Evolutionary conservation across 2,888 invertebrate genomes (phyloP).

Genomic region (Myopa testacea): DNA sequence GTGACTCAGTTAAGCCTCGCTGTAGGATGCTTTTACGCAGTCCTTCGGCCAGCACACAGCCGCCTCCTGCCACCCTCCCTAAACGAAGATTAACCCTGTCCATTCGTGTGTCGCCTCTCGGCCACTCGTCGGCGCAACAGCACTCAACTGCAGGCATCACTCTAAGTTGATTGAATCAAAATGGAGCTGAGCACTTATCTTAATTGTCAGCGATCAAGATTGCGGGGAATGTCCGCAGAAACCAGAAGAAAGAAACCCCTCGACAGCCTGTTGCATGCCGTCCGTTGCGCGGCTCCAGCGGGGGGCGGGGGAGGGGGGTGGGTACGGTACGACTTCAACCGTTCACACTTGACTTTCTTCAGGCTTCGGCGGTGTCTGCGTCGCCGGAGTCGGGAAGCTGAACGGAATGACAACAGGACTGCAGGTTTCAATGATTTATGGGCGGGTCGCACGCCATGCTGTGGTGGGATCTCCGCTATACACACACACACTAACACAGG

Average conservation of each 20-base stretch:
- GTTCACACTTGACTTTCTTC: too few relatives aligned
- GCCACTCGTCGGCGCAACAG: conserved; percentile 19
- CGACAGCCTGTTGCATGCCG: conserved; percentile 23
- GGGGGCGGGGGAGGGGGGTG: too few relatives aligned
- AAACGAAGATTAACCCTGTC: neutral
- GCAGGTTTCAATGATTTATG: conserved; percentile 27
- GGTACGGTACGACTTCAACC: neutral
- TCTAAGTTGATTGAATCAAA: conserved; percentile 34
- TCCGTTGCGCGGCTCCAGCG: neutral
- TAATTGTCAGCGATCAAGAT: conserved; percentile 38
- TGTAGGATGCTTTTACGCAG: too few relatives aligned
- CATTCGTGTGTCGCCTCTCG: conserved; percentile 4
- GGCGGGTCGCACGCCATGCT: conserved; percentile 20
- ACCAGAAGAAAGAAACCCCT: neutral
- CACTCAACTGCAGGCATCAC: conserved; percentile 27
- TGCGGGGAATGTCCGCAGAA: neutral
- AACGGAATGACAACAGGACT: conserved; percentile 10
- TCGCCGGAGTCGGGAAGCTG: neutral
- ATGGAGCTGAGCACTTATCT: conserved; percentile 28
- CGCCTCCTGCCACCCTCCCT: neutral
- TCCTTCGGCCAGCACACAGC: too few relatives aligned
- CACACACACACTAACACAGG: conserved; percentile 18
- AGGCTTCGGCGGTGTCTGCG: neutral
- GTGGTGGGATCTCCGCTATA: neutral
- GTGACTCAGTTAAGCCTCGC: too few relatives aligned